Percentiles rank a stretch among this genome's conserved stretches.
phyloP scores from a whole-genome alignment of 2,888 invertebrate genomes.

The Chymomyza amoena region DNA sequence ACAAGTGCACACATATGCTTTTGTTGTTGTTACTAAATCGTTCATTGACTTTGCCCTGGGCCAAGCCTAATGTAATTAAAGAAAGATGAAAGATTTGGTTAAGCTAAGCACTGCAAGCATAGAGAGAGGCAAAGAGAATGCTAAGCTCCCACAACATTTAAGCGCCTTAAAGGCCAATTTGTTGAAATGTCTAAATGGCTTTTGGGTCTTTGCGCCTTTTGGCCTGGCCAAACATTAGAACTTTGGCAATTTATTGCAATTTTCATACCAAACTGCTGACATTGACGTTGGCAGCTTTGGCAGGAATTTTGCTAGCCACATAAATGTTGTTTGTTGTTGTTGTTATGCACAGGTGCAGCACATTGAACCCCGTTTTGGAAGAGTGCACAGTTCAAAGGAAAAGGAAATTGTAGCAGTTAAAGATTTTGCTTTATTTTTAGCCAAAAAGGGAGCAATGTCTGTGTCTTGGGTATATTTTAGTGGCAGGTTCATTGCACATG shows the following conservation, averaged over 20 bases:
- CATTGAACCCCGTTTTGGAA: conserved; percentile 4
- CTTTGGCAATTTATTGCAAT: conserved; percentile 36
- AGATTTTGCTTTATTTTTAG: conserved; percentile 33
- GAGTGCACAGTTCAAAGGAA: conserved; percentile 34
- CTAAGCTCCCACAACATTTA: not conserved
- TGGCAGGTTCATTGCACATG: conserved; percentile 49
- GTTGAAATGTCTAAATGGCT: not conserved
- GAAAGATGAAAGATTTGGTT: not conserved
- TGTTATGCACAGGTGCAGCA: not conserved
- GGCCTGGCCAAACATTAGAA: not conserved
- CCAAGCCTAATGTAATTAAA: not conserved
- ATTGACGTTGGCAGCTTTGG: not conserved
- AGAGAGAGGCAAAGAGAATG: not conserved
- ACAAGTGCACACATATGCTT: not conserved
- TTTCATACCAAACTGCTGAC: conserved; percentile 4
- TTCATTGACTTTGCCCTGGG: not conserved
- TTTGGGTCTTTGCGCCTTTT: not conserved
- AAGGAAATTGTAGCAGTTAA: conserved; percentile 55
- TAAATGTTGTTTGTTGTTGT: not conserved
- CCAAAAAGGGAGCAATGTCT: not conserved
- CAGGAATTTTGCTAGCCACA: not conserved
- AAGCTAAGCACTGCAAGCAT: not conserved
- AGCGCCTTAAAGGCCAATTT: not conserved
- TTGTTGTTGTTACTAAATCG: not conserved
- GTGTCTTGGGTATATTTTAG: not conserved